These are phyloP conservation scores for Tympanoctomys barrerae DNA, from an alignment of 2,797 vertebrate species.

Conservation along the genomic window DNA sequence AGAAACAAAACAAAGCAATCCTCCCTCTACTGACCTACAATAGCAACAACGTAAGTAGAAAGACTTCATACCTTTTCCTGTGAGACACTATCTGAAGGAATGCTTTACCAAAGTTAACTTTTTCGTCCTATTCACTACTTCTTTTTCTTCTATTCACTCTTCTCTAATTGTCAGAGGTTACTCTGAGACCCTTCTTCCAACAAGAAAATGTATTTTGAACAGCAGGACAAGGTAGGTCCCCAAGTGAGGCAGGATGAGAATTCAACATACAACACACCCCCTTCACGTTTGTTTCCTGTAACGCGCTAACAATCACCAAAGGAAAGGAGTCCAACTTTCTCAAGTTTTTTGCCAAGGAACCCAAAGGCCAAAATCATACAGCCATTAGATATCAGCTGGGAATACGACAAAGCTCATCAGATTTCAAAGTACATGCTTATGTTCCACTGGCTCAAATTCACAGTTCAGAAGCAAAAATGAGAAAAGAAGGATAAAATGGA, in stretches of 20 bases:
- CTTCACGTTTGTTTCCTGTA: neutral
- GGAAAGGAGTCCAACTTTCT: neutral
- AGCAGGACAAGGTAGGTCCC: neutral
- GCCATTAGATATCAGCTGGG: neutral
- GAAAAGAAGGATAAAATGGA: neutral
- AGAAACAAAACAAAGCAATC: neutral
- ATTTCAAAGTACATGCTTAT: constrained; percentile 25
- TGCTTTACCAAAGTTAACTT: neutral
- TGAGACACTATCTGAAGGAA: neutral
- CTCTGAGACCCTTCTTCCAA: neutral
- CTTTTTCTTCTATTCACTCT: neutral
- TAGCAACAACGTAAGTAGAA: neutral
- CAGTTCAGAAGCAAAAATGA: neutral
- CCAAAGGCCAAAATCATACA: neutral
- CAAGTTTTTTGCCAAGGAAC: neutral
- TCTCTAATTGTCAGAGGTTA: constrained; percentile 46
- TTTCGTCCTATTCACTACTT: neutral
- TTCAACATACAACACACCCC: neutral
- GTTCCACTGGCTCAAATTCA: neutral
- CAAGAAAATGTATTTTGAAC: constrained; percentile 6
- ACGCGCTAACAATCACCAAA: neutral
- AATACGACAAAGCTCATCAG: neutral
- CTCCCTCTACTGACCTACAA: neutral
- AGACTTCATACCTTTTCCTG: neutral
- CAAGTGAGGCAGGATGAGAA: neutral